Evolutionary conservation across 2,797 vertebrate species (phyloP), one percentile per base, ranked within the genome.

Genomic region (Acestrorhynchus altus): DNA sequence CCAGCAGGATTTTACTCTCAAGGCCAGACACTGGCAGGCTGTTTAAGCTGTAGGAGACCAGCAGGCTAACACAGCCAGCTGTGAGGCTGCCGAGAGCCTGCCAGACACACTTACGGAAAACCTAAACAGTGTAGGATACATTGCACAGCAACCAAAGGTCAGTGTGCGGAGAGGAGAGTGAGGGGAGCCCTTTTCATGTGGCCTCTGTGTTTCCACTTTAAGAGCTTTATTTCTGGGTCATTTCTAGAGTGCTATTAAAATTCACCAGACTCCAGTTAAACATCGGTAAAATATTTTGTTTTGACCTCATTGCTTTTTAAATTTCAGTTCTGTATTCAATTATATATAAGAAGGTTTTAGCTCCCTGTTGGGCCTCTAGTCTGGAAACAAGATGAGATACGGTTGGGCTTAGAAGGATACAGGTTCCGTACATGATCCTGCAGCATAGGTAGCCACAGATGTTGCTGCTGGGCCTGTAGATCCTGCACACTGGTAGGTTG

Each of bases 11-110:
- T 84, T 79, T 72, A 54, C 77, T 76, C 71, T 67, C 40, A 22
- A 28, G 67, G 77, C 78, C 46, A 81, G 80, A 85, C 78, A 82
- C 74, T 59, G 70, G 46, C 68, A 51, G 64, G 73, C 81, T 81
- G 76, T 83, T 78, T 35, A 8, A 76, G 64, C 71, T 64, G 44
- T 1, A 59, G 74, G 60, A 64, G 57, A 52, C 28, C 7, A 59
- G 35, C 26, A 47, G 51, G 75, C 54, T 42, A 73, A 44, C 57
- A 57, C 68, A 40, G 65, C 73, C 65, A 70, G 71, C 56, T 71
- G 40, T 42, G 54, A 74, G 74, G 46, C 57, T 73, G 49, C 66
- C 15, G n/a, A 54, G 35, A 46, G 40, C 15, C 59, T 72, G 82
- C 75, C 83, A 82, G 67, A 79, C 73, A 65, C 51, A 42, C 39